phyloP scores from a whole-genome alignment of 2,113 vertebrate species.

The Sinocyclocheilus grahami region DNA sequence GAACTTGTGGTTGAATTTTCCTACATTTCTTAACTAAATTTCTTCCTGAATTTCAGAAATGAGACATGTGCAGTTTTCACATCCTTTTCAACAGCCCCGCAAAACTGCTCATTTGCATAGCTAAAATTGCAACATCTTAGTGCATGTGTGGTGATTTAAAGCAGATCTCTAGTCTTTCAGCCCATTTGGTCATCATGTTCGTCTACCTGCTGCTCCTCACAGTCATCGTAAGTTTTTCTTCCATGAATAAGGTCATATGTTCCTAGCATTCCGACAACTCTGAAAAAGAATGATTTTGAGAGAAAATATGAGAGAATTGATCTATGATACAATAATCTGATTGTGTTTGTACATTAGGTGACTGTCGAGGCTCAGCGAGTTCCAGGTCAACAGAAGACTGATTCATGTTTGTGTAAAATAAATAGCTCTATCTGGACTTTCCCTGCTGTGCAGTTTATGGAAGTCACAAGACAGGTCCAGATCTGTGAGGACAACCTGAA shows the following conservation, averaged over 20 bases:
- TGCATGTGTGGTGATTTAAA: constrained; percentile 29
- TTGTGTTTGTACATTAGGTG: constrained; percentile 47
- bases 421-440: constrained; percentile 66
- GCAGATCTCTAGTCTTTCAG: not conserved
- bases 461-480: constrained; percentile 53
- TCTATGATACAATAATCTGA: not conserved
- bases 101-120: not conserved
- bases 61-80: constrained; percentile 12
- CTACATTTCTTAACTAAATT: too few species aligned
- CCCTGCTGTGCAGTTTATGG: constrained; percentile 62
- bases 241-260: not conserved
- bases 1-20: too few species aligned
- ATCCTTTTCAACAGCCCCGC: not conserved
- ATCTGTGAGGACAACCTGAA: constrained; percentile 57
- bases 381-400: constrained; percentile 39
- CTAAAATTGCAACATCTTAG: not conserved
- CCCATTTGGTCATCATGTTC: constrained; percentile 56
- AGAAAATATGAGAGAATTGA: not conserved
- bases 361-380: constrained; percentile 50
- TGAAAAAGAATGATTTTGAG: not conserved
- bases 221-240: constrained; percentile 61
- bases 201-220: constrained; percentile 59
- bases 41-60: too few species aligned
- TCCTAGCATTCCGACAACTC: not conserved
- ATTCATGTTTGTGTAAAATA: constrained; percentile 64